These are phyloP conservation scores for Eumaeus atala DNA, from an alignment of 1,140 invertebrate genomes.

Conservation along the genomic window DNA sequence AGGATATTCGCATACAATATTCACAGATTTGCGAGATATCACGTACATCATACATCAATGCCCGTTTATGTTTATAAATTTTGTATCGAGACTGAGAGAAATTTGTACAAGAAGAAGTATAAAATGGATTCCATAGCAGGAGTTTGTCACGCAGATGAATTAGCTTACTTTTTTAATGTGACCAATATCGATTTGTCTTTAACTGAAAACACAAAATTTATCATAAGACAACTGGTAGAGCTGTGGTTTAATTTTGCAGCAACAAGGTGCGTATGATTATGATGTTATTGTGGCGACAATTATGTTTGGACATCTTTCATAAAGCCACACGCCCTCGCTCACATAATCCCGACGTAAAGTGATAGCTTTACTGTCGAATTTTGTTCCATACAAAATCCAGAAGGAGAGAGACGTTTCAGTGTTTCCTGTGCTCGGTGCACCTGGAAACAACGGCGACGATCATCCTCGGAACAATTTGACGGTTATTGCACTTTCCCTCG, in stretches of 20 bases:
- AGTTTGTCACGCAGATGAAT: constrained; percentile 61
- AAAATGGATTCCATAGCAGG: constrained; percentile 50
- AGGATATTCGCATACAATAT: constrained; percentile 52
- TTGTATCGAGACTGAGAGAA: constrained; percentile 51
- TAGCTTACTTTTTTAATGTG: constrained; percentile 53
- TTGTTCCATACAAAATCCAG: no score
- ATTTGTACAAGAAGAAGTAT: constrained; percentile 48
- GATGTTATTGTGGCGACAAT: neutral
- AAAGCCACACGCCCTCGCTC: no score
- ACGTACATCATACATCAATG: constrained; percentile 25
- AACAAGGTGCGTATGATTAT: constrained; percentile 41
- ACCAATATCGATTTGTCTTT: constrained; percentile 45
- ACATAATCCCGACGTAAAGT: no score
- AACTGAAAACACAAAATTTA: constrained; percentile 38
- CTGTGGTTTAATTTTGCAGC: constrained; percentile 55
- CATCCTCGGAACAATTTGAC: no score
- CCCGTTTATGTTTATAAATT: constrained; percentile 60
- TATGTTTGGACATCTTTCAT: no score
- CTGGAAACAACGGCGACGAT: no score
- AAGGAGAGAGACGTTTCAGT: no score
- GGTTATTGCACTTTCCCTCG: no score
- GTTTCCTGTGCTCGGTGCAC: no score
- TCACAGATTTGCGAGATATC: constrained; percentile 45
- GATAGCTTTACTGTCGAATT: no score
- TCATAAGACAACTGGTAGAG: constrained; percentile 40